Conservation (phyloP, 2,113 vertebrate genomes). For the Accipiter virgatus region DNA sequence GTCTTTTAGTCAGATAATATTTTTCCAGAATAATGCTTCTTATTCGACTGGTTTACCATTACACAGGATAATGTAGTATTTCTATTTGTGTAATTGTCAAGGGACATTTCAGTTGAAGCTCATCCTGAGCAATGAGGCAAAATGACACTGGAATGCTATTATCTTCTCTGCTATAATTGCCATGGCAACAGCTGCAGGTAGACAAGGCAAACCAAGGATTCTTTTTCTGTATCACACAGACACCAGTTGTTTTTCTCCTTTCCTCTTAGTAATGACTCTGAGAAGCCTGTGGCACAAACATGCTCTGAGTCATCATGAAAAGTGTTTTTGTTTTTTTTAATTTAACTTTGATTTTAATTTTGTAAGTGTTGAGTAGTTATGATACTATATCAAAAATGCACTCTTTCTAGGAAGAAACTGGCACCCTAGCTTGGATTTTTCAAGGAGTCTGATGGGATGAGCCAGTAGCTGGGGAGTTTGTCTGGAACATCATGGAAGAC, state of each 20-base stretch:
- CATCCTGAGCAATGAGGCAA: not conserved
- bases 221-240: not conserved
- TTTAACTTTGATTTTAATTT: not conserved
- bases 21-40: not conserved
- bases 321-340: not conserved
- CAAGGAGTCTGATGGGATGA: not conserved
- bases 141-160: not conserved
- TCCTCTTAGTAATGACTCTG: not conserved
- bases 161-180: conserved; percentile 20
- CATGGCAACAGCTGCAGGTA: conserved; percentile 66
- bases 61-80: not conserved
- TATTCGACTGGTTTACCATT: not conserved
- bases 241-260: not conserved
- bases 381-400: not conserved
- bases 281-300: not conserved
- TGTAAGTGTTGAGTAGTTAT: not conserved
- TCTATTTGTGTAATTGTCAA: conserved; percentile 23
- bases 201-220: not conserved
- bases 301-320: not conserved
- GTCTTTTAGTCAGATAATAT: not conserved
- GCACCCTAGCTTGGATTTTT: not conserved
- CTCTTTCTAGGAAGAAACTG: not conserved
- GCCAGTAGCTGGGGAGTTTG: not conserved
- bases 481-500: not conserved
- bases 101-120: not conserved